Conservation (phyloP, 2,113 vertebrate species). For the Antennarius striatus region DNA sequence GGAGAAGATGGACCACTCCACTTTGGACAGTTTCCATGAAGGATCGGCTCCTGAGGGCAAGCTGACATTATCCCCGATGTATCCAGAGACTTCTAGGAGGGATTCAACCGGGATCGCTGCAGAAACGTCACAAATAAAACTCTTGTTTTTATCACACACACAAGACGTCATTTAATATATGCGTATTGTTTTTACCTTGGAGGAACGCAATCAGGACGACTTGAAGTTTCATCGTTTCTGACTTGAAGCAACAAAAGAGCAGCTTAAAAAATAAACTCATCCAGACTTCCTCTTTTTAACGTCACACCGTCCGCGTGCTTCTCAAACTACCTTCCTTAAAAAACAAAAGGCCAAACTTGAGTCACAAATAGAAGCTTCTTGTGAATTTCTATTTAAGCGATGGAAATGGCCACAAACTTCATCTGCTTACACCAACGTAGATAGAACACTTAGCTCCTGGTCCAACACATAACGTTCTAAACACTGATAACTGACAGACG, state of each 20-base stretch:
- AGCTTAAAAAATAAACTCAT: accelerated
- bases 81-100: accelerated
- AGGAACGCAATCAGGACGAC: accelerated
- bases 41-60: slow-evolving; percentile 13
- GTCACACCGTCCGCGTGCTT: too few relatives aligned
- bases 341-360: too few relatives aligned
- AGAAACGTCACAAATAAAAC: background rate
- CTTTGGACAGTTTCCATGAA: background rate
- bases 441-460: too few relatives aligned
- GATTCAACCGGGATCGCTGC: background rate
- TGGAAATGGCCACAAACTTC: too few relatives aligned
- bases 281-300: background rate
- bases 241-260: accelerated
- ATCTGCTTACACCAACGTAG: too few relatives aligned
- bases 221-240: background rate
- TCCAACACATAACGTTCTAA: too few relatives aligned
- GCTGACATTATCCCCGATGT: slow-evolving; percentile 1
- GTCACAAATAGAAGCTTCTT: too few relatives aligned
- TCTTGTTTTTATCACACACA: too few relatives aligned
- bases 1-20: slow-evolving; percentile 54
- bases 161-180: background rate
- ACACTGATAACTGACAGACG: too few relatives aligned
- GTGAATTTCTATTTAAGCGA: too few relatives aligned
- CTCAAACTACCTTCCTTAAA: too few relatives aligned
- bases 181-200: slow-evolving; percentile 18